phyloP scores from a whole-genome alignment of 1,140 invertebrate genomes.

The Triops cancriformis region DNA sequence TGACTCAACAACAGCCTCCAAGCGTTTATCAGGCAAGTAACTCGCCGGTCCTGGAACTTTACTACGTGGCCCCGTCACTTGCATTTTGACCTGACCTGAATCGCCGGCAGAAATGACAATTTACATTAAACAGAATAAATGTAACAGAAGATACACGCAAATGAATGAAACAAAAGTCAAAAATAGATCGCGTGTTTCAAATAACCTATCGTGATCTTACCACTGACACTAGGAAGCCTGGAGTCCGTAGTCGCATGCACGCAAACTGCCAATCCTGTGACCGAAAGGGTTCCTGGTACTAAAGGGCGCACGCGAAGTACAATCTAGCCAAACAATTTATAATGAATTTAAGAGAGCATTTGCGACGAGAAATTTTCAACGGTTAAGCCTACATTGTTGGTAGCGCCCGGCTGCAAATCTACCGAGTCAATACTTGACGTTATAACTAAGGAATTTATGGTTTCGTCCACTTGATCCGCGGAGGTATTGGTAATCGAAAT shows the following conservation, averaged over 20 bases:
- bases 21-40: neutral
- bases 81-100: neutral
- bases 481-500: conserved; percentile 38
- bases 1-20: neutral
- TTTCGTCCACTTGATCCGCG: conserved; percentile 16
- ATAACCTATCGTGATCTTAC: neutral
- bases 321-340: neutral
- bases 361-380: neutral
- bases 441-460: neutral
- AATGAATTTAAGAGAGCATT: neutral
- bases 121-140: no score
- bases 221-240: neutral
- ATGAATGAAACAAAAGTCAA: no score
- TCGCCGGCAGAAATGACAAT: no score
- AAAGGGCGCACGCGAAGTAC: neutral
- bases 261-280: neutral
- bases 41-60: neutral
- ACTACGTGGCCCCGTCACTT: neutral
- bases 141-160: no score
- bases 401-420: neutral
- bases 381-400: neutral
- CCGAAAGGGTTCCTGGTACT: neutral
- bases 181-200: no score
- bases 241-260: neutral
- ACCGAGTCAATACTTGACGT: neutral